Conservation (phyloP, 1,140 invertebrate genomes). For the Protaetia brevitarsis region DNA sequence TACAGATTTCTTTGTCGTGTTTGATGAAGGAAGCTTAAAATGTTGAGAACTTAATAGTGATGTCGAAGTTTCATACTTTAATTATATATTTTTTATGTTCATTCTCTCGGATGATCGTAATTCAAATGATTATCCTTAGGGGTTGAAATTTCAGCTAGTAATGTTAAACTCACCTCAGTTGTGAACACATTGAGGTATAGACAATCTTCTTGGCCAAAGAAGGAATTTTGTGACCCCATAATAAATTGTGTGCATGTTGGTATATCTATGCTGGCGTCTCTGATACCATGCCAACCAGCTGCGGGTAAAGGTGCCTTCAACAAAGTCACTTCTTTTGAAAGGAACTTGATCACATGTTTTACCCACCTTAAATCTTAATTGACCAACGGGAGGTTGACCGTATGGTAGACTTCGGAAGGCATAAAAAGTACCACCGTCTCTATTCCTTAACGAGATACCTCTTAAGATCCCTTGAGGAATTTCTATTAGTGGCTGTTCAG, state of each 20-base stretch:
- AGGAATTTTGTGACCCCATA: constrained; percentile 44
- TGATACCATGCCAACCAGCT: constrained; percentile 54
- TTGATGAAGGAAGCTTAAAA: background rate
- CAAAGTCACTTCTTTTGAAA: background rate
- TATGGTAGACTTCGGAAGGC: background rate
- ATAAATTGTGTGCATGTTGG: constrained; percentile 47
- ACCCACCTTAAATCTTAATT: background rate
- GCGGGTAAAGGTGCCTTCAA: constrained; percentile 54
- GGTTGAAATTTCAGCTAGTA: too few species aligned
- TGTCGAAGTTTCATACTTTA: background rate
- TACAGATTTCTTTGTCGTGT: constrained; percentile 38
- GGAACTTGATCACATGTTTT: background rate
- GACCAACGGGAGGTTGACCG: background rate
- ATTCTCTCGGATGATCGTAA: too few species aligned
- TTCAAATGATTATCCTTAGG: too few species aligned
- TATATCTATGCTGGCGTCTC: constrained; percentile 54
- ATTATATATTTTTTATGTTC: background rate
- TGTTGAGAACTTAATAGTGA: background rate
- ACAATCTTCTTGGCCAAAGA: constrained; percentile 68
- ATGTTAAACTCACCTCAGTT: constrained; percentile 50
- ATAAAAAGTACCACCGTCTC: background rate
- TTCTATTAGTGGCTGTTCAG: background rate
- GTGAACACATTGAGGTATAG: constrained; percentile 80
- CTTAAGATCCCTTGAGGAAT: background rate
- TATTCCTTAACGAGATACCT: background rate